phyloP scores from a whole-genome alignment of 2,888 invertebrate genomes.

The Aradus depressus region DNA sequence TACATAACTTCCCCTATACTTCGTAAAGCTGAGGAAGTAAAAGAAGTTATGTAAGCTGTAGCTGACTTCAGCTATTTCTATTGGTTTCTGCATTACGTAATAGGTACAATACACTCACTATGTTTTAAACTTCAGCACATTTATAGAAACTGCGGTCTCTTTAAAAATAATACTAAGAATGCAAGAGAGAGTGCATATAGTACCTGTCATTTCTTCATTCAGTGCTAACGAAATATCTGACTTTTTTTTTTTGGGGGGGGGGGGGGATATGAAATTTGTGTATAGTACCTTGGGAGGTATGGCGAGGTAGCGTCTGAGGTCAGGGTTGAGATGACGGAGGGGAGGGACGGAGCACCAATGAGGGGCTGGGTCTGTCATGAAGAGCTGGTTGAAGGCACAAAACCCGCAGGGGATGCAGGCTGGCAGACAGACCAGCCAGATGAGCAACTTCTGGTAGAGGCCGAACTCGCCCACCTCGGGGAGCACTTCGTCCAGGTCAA shows the following conservation, averaged over 20 bases:
- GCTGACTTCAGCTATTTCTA: no score
- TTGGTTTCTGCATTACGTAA: no score
- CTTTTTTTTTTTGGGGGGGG: conserved; percentile 4
- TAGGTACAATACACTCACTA: no score
- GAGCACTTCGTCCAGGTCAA: conserved; percentile 75
- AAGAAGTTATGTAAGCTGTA: no score
- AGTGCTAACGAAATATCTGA: no score
- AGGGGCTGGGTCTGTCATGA: conserved; percentile 77
- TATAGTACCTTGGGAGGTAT: conserved; percentile 52
- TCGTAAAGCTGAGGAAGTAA: no score
- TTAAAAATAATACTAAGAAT: no score
- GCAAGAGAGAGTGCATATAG: no score
- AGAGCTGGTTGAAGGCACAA: conserved; percentile 85
- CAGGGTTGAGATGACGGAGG: conserved; percentile 43
- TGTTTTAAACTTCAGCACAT: no score
- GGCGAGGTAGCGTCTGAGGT: conserved; percentile 49
- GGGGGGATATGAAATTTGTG: not conserved
- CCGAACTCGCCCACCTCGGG: conserved; percentile 84
- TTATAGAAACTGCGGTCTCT: no score
- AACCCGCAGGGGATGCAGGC: conserved; percentile 85
- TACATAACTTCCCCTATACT: no score
- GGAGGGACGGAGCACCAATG: conserved; percentile 70
- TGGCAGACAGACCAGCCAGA: conserved; percentile 78
- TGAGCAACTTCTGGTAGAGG: conserved; percentile 68
- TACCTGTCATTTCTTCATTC: no score